Percentiles rank a stretch among this genome's conserved stretches.
Evolutionary conservation across 2,888 invertebrate species (phyloP).

Genomic region (Labia minor): DNA sequence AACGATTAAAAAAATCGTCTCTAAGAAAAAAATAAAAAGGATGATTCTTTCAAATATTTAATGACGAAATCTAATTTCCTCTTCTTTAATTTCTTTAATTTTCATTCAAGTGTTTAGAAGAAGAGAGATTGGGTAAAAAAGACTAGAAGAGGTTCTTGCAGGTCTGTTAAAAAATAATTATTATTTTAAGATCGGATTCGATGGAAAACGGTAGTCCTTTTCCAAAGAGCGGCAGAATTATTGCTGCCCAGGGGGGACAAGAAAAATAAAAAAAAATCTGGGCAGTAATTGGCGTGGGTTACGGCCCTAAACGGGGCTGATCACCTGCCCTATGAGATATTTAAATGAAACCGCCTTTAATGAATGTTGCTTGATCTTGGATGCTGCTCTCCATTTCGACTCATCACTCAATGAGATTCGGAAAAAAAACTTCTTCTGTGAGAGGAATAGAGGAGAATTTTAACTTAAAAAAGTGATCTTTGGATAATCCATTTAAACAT

Average conservation of each 20-base stretch:
- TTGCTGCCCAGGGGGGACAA: not conserved
- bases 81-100: too few relatives aligned
- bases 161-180: not conserved
- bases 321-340: not conserved
- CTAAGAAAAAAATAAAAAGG: too few relatives aligned
- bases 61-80: too few relatives aligned
- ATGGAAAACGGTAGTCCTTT: not conserved
- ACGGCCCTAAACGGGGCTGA: not conserved
- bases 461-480: too few relatives aligned
- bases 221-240: not conserved
- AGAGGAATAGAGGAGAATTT: too few relatives aligned
- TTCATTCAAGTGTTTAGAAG: too few relatives aligned
- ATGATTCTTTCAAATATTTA: too few relatives aligned
- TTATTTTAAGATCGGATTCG: not conserved
- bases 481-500: too few relatives aligned
- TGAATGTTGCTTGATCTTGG: not conserved
- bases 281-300: not conserved
- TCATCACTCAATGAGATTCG: not conserved
- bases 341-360: not conserved
- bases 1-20: too few relatives aligned
- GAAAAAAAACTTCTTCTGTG: not conserved
- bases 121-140: too few relatives aligned
- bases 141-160: too few relatives aligned
- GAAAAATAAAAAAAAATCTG: not conserved
- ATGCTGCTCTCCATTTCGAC: too few relatives aligned